Conservation (phyloP, 2,797 vertebrate species). For the Ceyx erithaca region DNA sequence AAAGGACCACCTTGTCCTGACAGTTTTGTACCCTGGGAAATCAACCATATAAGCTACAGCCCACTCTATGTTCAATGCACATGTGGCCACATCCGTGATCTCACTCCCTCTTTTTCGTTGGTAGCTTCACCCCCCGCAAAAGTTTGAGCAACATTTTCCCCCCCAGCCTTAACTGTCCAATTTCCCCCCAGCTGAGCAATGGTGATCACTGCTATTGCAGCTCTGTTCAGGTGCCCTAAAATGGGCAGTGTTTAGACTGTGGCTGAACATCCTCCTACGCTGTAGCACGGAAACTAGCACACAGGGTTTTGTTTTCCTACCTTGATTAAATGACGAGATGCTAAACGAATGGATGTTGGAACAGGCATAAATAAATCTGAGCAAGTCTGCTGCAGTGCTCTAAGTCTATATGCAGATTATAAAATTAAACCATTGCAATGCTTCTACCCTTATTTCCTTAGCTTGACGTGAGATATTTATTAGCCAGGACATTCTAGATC, state of each 20-base stretch:
- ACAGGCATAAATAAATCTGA: not conserved
- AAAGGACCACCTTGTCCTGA: not conserved
- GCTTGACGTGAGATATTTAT: not conserved
- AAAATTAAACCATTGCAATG: not conserved
- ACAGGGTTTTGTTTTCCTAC: slow-evolving; percentile 6
- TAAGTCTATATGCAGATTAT: slow-evolving; percentile 20
- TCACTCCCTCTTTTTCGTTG: not conserved
- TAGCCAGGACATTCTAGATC: not conserved
- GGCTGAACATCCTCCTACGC: not conserved
- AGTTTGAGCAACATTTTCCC: not conserved
- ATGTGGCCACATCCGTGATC: rapidly evolving
- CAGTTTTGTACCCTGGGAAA: not conserved
- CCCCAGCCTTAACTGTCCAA: not conserved
- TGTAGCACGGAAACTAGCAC: not conserved
- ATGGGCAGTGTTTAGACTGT: not conserved
- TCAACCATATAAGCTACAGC: not conserved
- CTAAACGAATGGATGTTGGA: not conserved
- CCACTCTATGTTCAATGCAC: not conserved
- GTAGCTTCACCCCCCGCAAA: not conserved
- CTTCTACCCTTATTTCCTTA: not conserved
- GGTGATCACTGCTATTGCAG: not conserved
- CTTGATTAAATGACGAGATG: slow-evolving; percentile 10
- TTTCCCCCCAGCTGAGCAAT: not conserved
- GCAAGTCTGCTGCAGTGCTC: not conserved
- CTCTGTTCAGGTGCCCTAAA: not conserved